Conservation (phyloP, 2,113 vertebrate genomes). For the Microcebus griseorufus region DNA sequence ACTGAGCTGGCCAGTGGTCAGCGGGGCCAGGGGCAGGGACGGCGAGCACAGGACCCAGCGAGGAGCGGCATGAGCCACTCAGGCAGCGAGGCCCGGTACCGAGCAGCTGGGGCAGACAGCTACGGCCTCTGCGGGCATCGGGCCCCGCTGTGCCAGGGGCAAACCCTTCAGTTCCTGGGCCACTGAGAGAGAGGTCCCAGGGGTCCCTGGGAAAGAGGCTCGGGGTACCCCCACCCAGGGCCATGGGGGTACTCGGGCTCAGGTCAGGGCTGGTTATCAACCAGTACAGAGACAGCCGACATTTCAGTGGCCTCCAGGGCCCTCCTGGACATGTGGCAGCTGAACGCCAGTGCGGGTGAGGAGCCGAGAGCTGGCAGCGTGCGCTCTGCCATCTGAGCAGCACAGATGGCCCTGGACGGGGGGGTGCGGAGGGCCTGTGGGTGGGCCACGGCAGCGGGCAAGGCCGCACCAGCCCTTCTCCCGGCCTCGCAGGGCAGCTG, state of each 20-base stretch:
- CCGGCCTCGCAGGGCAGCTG: not conserved
- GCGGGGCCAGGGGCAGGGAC: too few species aligned
- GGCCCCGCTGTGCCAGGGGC: not conserved
- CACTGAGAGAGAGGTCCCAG: not conserved
- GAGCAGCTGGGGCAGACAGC: not conserved
- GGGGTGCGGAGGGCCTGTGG: too few species aligned
- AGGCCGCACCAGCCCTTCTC: not conserved
- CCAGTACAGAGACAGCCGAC: too few species aligned
- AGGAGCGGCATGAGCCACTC: not conserved
- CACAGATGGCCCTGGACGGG: not conserved
- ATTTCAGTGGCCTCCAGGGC: not conserved
- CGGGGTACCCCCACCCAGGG: too few species aligned
- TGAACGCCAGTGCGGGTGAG: fast-evolving
- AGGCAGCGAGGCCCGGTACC: fast-evolving
- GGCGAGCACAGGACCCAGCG: fast-evolving
- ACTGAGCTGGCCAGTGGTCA: not conserved
- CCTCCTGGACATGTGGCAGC: not conserved
- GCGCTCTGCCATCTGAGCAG: not conserved
- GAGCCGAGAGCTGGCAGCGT: not conserved
- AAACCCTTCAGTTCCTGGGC: too few species aligned
- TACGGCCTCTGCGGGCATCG: fast-evolving
- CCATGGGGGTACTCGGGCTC: fast-evolving
- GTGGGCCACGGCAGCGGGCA: not conserved
- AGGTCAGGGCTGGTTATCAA: too few species aligned
- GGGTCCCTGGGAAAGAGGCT: not conserved